Base-by-base conservation (phyloP, 2,888 invertebrate genomes). In the Dyspetes luteomarginatus region DNA sequence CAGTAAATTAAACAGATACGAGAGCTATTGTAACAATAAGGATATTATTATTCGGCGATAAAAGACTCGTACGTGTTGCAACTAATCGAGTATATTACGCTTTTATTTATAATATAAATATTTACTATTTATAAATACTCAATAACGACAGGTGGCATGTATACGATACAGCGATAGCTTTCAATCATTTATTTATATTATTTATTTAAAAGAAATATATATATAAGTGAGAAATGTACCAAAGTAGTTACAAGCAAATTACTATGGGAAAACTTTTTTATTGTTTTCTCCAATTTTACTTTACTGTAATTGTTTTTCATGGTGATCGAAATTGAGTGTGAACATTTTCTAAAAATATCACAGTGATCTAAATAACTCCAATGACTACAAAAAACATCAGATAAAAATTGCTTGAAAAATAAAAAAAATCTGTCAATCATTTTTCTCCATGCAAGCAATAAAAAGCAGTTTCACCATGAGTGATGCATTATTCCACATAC, bases 21-120 rank as follows among this genome's bases (percentile, higher is more conserved):
- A 69, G 43, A 22, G 62, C 62, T 64, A 68, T 69, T 65, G 69
- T 45, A 55, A 69, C 64, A 69, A 69, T 76, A 60, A 62, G 26
- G 43, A 75, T 22, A 41, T 68, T 26, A 43, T 60, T 68, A 43
- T 52, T n/a, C 75, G 15, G 4, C 36, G 56, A 58, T 58, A 36
- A 22, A 12, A 62, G 45, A 58, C 30, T 67, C 67, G 45, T 28
- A 50, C 36, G 50, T 75, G 24, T 58, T 65, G n/a, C 5, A 58
- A 36, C 30, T 50, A 17, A 36, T 26, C 48, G 48, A 36, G 24
- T 1, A 24, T 43, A 45, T 48, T 48, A 26, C 12, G 4, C 26
- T 7, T 45, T 60, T 22, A 7, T 62, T 45, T 15, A 5, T 26
- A 45, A 12, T 24, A n/a, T 15, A 28, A 26, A 7, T 17, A 48